These are phyloP conservation scores for Characodon lateralis DNA, from an alignment of 2,797 vertebrate genomes.

Conservation along the genomic window DNA sequence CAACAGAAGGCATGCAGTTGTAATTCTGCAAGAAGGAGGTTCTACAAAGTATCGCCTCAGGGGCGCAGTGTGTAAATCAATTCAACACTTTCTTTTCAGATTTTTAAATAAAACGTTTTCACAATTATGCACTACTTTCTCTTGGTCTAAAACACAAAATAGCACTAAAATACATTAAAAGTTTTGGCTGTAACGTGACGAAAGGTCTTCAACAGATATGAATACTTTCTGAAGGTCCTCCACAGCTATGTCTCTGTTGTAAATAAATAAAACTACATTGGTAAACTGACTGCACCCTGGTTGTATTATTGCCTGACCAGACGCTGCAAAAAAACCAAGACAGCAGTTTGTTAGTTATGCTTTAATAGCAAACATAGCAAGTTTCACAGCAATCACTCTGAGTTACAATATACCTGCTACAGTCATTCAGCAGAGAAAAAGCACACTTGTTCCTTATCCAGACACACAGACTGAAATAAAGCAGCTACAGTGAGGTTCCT, in stretches of 20 bases:
- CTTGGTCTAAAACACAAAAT: no score
- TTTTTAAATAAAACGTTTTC: no score
- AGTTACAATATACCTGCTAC: constrained; percentile 51
- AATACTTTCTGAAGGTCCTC: neutral
- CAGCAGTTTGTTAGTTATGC: constrained; percentile 27
- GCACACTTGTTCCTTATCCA: constrained; percentile 22
- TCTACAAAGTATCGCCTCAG: no score
- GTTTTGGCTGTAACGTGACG: neutral
- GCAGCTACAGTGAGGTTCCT: constrained; percentile 36
- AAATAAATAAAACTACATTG: constrained; percentile 40
- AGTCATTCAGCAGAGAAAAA: constrained; percentile 23
- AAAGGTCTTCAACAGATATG: no score
- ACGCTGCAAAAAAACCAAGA: neutral
- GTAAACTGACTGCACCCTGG: neutral
- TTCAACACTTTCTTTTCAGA: no score
- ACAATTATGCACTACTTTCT: no score
- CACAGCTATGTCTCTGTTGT: constrained; percentile 56
- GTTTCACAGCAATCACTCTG: constrained; percentile 55
- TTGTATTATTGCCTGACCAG: constrained; percentile 4
- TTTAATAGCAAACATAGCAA: constrained; percentile 69
- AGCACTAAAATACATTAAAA: no score
- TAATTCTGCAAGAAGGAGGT: no score
- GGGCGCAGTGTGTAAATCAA: no score
- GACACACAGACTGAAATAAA: constrained; percentile 37
- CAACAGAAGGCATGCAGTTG: no score